Percentiles rank a stretch among this genome's conserved stretches.
phyloP scores from a whole-genome alignment of 2,113 vertebrate species.

The Etheostoma cragini region DNA sequence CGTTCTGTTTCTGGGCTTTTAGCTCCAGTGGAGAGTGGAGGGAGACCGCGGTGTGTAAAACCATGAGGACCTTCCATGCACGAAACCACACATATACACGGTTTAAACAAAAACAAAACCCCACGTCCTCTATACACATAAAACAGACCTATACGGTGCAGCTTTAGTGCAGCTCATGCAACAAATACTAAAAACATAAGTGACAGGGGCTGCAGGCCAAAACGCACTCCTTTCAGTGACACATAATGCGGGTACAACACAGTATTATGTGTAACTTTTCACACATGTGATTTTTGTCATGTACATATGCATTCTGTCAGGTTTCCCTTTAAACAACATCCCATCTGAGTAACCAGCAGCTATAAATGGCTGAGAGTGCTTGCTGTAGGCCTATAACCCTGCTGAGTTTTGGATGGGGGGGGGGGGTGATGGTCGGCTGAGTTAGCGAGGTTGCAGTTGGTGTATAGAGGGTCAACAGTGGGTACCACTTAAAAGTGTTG shows the following conservation, averaged over 20 bases:
- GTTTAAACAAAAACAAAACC: conserved; percentile 82
- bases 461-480: conserved; percentile 64
- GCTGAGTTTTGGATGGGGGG: conserved; percentile 7
- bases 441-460: conserved; percentile 39
- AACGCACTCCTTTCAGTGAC: conserved; percentile 54
- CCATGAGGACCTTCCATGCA: conserved; percentile 81
- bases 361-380: conserved; percentile 66
- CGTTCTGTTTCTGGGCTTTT: conserved; percentile 96
- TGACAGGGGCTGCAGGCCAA: conserved; percentile 59
- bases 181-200: conserved; percentile 71
- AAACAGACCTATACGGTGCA: conserved; percentile 54
- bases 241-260: conserved; percentile 62
- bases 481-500: conserved; percentile 61
- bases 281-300: conserved; percentile 63
- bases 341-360: conserved; percentile 44
- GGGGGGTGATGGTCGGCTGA: conserved; percentile 12
- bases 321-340: conserved; percentile 60
- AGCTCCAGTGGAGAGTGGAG: conserved; percentile 91
- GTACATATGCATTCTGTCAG: conserved; percentile 58
- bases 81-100: conserved; percentile 76
- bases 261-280: conserved; percentile 65
- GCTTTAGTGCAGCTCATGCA: conserved; percentile 54
- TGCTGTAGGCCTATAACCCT: conserved; percentile 33
- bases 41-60: conserved; percentile 88
- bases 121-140: conserved; percentile 59